Evolutionary conservation across 1,140 invertebrate species (phyloP), one percentile per base, ranked within the genome.

Genomic region (Leptonema lineaticorne): DNA sequence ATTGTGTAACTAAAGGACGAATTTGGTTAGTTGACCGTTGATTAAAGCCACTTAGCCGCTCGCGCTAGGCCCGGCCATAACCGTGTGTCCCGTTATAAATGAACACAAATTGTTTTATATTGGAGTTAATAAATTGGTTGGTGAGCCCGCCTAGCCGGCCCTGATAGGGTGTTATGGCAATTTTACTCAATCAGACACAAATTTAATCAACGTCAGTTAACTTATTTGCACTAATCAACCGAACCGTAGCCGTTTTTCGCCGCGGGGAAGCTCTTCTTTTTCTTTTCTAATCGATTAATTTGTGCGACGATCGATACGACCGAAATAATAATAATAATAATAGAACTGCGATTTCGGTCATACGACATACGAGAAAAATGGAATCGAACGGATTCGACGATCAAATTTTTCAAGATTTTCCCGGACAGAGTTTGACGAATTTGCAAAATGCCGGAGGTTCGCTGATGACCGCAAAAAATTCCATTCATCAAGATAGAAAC

Each of bases 341-440:
- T 11, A 33, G 5, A 33, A 5, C 18, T 48, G 46, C 9, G 6
- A 4, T 48, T 48, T 16, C 29, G 20, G 37, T 6, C 9, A 45
- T 58, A 3, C 26, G 14, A 3, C 50, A 33, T n/a, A n/a, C 9
- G 2, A 11, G 37, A 64, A 64, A 59, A 30, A 91, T 91, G 89
- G 90, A 91, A 76, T 87, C 89, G 74, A 85, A 85, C 50, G 84
- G 85, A 27, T 92, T 90, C 79, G 90, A 91, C 74, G 90, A 91
- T 76, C 86, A 88, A 71, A 87, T 89, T 74, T 91, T 91, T 75
- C 82, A 84, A 67, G 89, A 92, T 75, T 92, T 91, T 76, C 81
- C 85, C 33, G 86, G 85, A 69, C 85, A 87, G 30, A 82, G 85
- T 59, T 78, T 84, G 67, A 82, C 85, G 29, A 82, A 76, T 58